Evolutionary conservation across 2,888 invertebrate genomes (phyloP).

Genomic region (Iphiclides podalirius): DNA sequence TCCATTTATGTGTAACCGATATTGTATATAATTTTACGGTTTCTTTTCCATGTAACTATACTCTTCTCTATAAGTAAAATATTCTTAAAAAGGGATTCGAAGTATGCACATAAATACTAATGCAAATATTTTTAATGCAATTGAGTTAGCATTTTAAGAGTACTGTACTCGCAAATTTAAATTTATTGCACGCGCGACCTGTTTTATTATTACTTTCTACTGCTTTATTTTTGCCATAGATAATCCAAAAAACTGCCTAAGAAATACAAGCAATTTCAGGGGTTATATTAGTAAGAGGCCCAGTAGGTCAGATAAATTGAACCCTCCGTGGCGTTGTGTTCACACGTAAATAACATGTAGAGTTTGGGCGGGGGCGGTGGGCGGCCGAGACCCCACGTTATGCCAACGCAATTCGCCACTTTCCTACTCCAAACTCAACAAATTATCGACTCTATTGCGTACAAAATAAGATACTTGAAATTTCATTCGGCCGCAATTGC

Average conservation of each 20-base stretch:
- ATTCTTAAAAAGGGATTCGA: too few species aligned
- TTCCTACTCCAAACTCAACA: constrained; percentile 16
- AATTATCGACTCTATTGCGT: constrained; percentile 36
- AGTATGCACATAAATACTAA: too few species aligned
- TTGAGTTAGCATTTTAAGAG: too few species aligned
- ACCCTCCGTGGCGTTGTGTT: constrained; percentile 75
- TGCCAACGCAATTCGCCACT: constrained; percentile 18
- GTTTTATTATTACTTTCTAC: too few species aligned
- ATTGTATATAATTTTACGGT: too few species aligned
- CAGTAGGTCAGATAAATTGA: constrained; percentile 80
- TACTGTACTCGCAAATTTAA: too few species aligned
- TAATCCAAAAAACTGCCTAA: constrained; percentile 38
- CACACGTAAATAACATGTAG: constrained; percentile 80
- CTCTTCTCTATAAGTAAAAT: too few species aligned
- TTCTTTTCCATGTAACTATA: too few species aligned
- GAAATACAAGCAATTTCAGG: constrained; percentile 59
- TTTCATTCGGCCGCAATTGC: neutral
- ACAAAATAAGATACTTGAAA: constrained; percentile 31
- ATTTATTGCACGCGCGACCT: too few species aligned
- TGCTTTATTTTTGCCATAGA: constrained; percentile 7
- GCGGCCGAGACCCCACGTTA: constrained; percentile 35
- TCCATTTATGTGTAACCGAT: too few species aligned
- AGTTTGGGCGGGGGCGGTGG: constrained; percentile 62
- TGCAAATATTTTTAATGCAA: too few species aligned
- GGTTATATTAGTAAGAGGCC: constrained; percentile 75